phyloP scores from a whole-genome alignment of 2,797 vertebrate species.

The Emydoidea blandingii region DNA sequence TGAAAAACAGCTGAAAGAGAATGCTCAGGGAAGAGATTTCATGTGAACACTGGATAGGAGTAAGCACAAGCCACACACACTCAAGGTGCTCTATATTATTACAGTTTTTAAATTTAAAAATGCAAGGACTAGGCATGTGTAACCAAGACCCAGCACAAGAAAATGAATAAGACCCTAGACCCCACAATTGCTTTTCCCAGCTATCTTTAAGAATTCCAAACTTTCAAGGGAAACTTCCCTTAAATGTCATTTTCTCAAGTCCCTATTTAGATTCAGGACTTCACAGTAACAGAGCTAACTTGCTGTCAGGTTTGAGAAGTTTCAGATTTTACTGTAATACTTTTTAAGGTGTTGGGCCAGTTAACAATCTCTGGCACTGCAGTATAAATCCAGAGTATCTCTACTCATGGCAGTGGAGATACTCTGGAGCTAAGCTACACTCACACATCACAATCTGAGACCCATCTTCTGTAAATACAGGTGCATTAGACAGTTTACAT shows the following conservation, averaged over 20 bases:
- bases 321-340: neutral
- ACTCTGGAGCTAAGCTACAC: accelerated
- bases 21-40: neutral
- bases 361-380: neutral
- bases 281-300: neutral
- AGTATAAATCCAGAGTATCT: neutral
- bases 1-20: neutral
- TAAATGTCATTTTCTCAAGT: neutral
- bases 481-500: neutral
- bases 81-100: neutral
- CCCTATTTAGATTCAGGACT: neutral
- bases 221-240: neutral
- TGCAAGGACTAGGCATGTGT: neutral
- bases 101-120: neutral
- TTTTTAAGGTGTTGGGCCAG: neutral
- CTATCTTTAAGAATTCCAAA: neutral
- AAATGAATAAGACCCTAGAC: too few species aligned
- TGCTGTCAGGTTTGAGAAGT: neutral
- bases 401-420: neutral
- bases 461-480: neutral
- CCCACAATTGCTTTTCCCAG: neutral
- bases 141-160: neutral
- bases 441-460: neutral
- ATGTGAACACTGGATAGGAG: accelerated
- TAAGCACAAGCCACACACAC: neutral